Evolutionary conservation across 2,797 vertebrate species (phyloP), one percentile per base, ranked within the genome.

Genomic region (Denticeps clupeoides): DNA sequence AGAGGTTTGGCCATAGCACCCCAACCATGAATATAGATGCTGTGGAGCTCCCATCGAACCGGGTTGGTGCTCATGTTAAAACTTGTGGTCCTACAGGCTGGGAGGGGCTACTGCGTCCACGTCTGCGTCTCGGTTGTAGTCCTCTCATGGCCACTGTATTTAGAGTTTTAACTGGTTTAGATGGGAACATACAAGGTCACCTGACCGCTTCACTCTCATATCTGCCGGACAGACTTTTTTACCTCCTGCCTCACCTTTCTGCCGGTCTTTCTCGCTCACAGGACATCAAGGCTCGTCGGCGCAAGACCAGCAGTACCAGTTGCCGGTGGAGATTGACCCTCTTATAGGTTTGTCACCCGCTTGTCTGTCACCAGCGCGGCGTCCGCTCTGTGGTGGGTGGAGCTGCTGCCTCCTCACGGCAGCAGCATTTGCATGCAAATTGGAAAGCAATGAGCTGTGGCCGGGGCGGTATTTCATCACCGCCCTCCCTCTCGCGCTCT

Each of bases 361-460:
- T 32, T 41, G 21, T 65, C 51, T 46, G 9, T 59, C 56, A 26
- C 32, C 54, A 49, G 28, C 41, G 15, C 47, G 33, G 24, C 51
- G 45, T 45, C 52, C 65, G 75, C 87, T 87, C 89, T 90, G 86
- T 89, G 88, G 88, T 84, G 81, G 81, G 90, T 89, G 93, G 91
- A 86, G 89, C 83, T 85, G 88, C 86, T 89, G 87, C 92, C 91
- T 89, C 54, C 50, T 49, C 57, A 19, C 35, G 9, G 9, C 35
- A 38, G 63, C 49, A 21, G 31, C 89, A 97, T 99, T 99, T 97
- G 91, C 93, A 99, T 99, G 89, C 91, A 99, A 99, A 99, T 99
- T 96, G 90, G 91, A 97, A 96, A 89, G 89, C 91, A 95, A 92
- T 95, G 93, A 95, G 92, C 92, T 96, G 92, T 94, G 87, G 89